These are phyloP conservation scores for Agapornis roseicollis DNA, from an alignment of 2,113 vertebrate species.

Conservation along the genomic window DNA sequence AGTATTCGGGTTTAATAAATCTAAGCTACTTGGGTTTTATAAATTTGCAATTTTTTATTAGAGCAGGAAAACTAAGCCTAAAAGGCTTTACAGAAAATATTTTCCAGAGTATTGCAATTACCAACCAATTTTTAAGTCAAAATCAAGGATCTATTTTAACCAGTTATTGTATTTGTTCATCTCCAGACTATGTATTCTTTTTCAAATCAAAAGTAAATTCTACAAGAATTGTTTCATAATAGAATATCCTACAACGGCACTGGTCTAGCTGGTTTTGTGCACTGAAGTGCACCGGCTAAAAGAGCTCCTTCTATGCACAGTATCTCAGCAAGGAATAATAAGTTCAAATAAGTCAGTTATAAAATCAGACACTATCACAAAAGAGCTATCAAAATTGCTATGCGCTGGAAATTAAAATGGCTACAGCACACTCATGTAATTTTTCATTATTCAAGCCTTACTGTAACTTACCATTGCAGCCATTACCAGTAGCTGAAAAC, in stretches of 20 bases:
- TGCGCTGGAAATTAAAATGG: not conserved
- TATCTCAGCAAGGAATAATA: not conserved
- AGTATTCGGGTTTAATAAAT: not conserved
- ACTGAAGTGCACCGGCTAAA: not conserved
- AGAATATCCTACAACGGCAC: not conserved
- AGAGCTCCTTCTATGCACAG: not conserved
- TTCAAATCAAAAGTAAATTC: not conserved
- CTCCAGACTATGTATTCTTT: not conserved
- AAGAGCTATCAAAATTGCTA: not conserved
- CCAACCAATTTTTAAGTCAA: not conserved
- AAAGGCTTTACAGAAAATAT: not conserved
- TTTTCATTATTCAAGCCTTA: not conserved
- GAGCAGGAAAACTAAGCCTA: not conserved
- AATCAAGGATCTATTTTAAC: not conserved
- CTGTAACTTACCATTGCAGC: not conserved
- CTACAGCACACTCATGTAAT: not conserved
- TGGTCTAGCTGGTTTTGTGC: not conserved
- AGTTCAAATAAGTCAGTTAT: not conserved
- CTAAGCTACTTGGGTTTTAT: not conserved
- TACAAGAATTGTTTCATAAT: not conserved
- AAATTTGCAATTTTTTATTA: not conserved
- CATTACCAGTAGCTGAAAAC: not conserved
- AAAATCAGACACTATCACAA: not conserved
- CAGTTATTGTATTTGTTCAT: not conserved
- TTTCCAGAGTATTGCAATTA: not conserved